A percentile compares a stretch with the other conserved stretches of the same genome.
These are phyloP conservation scores for Sceliomorpha sp. DNA, from an alignment of 2,888 invertebrate species.

Conservation along the genomic window DNA sequence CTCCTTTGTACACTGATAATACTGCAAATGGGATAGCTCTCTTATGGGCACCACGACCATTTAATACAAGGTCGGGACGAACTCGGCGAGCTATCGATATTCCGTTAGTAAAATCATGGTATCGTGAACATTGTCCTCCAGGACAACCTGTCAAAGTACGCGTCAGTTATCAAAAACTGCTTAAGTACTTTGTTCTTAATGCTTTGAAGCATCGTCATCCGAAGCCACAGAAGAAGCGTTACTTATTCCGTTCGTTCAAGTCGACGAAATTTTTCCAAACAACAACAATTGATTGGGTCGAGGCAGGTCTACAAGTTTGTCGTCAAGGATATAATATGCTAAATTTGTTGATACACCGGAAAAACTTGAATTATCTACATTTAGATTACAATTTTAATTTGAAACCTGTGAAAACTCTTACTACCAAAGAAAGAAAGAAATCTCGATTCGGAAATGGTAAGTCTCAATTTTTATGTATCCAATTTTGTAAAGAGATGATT, in stretches of 20 bases:
- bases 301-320: constrained; percentile 98
- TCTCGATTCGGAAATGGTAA: constrained; percentile 96
- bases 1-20: constrained; percentile 98
- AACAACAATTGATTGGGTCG: constrained; percentile 99
- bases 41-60: constrained; percentile 98
- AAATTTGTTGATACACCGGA: constrained; percentile 98
- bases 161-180: constrained; percentile 98
- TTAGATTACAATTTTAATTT: constrained; percentile 99
- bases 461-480: constrained; percentile 5
- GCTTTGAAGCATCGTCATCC: constrained; percentile 98
- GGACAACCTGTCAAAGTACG: constrained; percentile 99
- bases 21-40: constrained; percentile 99
- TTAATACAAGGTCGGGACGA: constrained; percentile 96
- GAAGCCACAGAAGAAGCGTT: constrained; percentile 99
- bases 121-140: constrained; percentile 95
- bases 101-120: constrained; percentile 98
- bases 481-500: not conserved
- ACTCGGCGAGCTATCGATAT: constrained; percentile 97
- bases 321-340: constrained; percentile 99
- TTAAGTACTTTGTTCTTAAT: constrained; percentile 99
- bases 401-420: constrained; percentile 99
- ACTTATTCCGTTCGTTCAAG: constrained; percentile 99
- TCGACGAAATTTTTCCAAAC: constrained; percentile 99
- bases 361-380: constrained; percentile 99
- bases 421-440: constrained; percentile 99